Evolutionary conservation across 2,797 vertebrate species (phyloP), one percentile per base, ranked within the genome.

Genomic region (Mionectes olivaceus): DNA sequence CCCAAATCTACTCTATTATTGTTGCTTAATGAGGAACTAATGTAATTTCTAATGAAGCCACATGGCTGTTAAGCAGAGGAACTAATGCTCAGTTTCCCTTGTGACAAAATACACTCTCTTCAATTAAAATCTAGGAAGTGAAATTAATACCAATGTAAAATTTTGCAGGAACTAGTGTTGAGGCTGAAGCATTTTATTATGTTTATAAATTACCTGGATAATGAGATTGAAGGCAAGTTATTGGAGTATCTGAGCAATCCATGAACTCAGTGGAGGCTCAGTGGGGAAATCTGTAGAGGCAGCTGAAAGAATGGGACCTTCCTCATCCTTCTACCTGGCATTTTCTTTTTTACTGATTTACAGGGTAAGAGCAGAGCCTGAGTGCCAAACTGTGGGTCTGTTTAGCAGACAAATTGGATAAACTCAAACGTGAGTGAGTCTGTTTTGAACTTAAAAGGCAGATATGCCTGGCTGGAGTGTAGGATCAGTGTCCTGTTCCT

Each of bases 11-110:
- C 2, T 44, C 91, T 95, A 91, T 97, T 97, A 97, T 97, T 97
- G 92, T 96, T 97, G 92, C 87, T 96, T 97, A 96, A 97, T 95
- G 93, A 98, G 96, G 93, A 96, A 53, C 79, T 96, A 97, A 97
- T 97, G 96, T 96, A 95, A 96, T 96, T 97, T 96, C 90, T 97
- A 96, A 97, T 95, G 97, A 97, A 95, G 87, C 94, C 93, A 94
- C 79, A 71, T 92, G 96, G 89, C 90, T 95, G 89, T 96, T 71
- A 39, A 93, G 94, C 95, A 92, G 80, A 92, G 68, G 76, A 96
- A 96, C 87, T 92, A 61, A 88, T 21, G 41, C 71, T 95, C 95
- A 94, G 96, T 97, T 97, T 97, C 96, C 97, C 97, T 85, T 23
- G 76, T 93, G 96, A 97, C 73, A 85, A 91, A 83, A 73, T 90